Evolutionary conservation across 1,140 invertebrate genomes (phyloP).

Genomic region (Drosophila serrata): DNA sequence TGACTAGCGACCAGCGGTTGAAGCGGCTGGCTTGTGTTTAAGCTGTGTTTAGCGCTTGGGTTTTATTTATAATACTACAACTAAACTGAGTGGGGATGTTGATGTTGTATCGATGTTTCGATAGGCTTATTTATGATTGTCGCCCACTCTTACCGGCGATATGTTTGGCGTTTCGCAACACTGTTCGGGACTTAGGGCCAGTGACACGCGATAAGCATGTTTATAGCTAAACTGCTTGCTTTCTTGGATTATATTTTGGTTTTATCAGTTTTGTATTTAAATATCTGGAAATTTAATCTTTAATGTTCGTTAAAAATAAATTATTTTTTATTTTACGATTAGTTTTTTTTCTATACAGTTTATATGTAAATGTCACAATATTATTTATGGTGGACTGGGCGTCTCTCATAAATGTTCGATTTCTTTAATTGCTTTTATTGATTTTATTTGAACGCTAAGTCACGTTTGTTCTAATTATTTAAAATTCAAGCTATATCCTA

Average conservation of each 20-base stretch:
- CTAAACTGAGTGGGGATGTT: slow-evolving; percentile 65
- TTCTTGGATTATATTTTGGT: background rate
- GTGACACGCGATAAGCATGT: background rate
- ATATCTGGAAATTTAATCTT: background rate
- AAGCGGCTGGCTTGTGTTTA: slow-evolving; percentile 73
- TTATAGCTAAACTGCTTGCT: background rate
- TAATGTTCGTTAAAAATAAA: background rate
- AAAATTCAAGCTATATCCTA: slow-evolving; percentile 7
- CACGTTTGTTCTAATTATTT: slow-evolving; percentile 9
- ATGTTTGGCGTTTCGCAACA: slow-evolving; percentile 15
- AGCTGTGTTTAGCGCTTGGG: slow-evolving; percentile 60
- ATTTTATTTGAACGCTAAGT: slow-evolving; percentile 1
- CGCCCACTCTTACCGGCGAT: slow-evolving; percentile 43
- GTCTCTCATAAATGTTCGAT: background rate
- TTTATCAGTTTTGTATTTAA: background rate
- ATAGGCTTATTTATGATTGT: slow-evolving; percentile 31
- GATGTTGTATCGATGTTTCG: slow-evolving; percentile 24
- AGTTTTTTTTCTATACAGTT: no score
- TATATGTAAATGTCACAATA: no score
- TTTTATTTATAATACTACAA: slow-evolving; percentile 80
- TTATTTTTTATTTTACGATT: background rate
- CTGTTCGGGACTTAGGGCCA: background rate
- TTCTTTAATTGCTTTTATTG: background rate
- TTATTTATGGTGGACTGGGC: no score
- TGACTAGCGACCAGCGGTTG: slow-evolving; percentile 55